Evolutionary conservation across 2,113 vertebrate genomes (phyloP).

Genomic region (Tupaia chinensis): DNA sequence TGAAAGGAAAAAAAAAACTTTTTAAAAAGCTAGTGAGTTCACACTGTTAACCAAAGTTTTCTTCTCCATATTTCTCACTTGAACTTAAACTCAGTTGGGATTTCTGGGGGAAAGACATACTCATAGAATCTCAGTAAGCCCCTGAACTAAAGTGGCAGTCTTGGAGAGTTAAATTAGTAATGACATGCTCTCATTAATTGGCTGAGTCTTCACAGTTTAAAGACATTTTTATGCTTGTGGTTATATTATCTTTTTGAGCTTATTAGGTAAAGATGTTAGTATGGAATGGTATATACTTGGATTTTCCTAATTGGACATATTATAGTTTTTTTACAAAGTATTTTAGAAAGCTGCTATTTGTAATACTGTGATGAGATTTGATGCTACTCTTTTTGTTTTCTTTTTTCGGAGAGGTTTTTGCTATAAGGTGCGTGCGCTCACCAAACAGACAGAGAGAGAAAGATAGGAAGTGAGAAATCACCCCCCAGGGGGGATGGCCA

Average conservation of each 20-base stretch:
- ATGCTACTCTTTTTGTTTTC: too few species aligned
- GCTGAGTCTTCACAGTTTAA: not conserved
- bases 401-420: too few species aligned
- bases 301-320: constrained; percentile 1
- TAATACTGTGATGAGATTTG: not conserved
- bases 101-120: not conserved
- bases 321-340: constrained; percentile 30
- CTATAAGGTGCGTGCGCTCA: too few species aligned
- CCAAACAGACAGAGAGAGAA: too few species aligned
- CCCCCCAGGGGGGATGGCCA: too few species aligned
- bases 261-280: not conserved
- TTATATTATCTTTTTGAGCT: constrained; percentile 17
- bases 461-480: too few species aligned
- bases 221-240: not conserved
- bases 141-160: not conserved
- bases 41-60: constrained; percentile 23
- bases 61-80: not conserved
- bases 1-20: not conserved
- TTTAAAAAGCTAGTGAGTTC: not conserved
- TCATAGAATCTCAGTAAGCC: not conserved
- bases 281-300: not conserved
- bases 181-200: not conserved
- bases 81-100: not conserved
- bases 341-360: not conserved
- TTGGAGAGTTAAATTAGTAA: not conserved